Conservation (phyloP, 2,888 invertebrate genomes). For the Hypolimnas misippus region DNA sequence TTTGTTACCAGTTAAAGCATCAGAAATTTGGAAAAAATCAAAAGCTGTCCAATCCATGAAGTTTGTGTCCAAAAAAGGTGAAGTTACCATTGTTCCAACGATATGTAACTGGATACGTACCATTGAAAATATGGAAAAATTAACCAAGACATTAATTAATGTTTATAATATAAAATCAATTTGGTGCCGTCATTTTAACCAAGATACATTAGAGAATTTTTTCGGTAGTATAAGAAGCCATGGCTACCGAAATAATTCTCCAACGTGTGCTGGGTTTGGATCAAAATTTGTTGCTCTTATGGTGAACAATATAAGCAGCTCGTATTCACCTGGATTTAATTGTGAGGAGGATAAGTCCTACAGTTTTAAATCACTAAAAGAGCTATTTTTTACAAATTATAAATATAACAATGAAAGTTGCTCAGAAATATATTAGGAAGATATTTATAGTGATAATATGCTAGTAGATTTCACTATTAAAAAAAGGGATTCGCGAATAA, state of each 20-base stretch:
- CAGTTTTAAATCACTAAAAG: conserved; percentile 15
- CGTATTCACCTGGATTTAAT: conserved; percentile 18
- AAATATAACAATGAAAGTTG: not conserved
- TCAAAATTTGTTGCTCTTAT: conserved; percentile 23
- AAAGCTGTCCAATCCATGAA: not conserved
- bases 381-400: conserved; percentile 10
- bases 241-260: conserved; percentile 30
- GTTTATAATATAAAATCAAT: conserved; percentile 13
- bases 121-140: conserved; percentile 15
- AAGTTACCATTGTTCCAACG: conserved; percentile 12
- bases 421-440: not conserved
- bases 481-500: not conserved
- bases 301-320: conserved; percentile 20
- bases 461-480: not conserved
- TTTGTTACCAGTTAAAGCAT: not conserved
- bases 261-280: conserved; percentile 25
- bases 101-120: conserved; percentile 23
- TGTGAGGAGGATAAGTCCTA: conserved; percentile 5
- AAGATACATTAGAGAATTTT: conserved; percentile 22
- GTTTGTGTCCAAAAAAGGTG: conserved; percentile 11
- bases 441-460: not conserved
- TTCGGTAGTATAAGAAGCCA: conserved; percentile 26
- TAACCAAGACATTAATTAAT: conserved; percentile 19
- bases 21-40: not conserved
- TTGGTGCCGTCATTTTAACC: conserved; percentile 16